These are phyloP conservation scores for Gobiocypris rarus DNA, from an alignment of 2,113 vertebrate genomes.

Conservation along the genomic window DNA sequence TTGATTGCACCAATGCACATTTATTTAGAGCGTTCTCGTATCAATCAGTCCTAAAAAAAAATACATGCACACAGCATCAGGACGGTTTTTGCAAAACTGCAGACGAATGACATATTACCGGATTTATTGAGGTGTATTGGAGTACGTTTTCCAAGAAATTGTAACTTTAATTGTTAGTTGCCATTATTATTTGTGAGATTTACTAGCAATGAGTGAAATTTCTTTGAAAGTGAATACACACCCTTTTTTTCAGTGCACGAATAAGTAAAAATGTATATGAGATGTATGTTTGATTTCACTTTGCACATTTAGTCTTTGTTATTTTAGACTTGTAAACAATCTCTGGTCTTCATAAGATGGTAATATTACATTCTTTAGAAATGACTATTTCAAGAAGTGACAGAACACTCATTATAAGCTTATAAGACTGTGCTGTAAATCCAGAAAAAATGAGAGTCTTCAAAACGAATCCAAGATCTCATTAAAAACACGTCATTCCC, in stretches of 20 bases:
- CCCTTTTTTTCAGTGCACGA: not conserved
- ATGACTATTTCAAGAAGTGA: not conserved
- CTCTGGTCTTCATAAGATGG: not conserved
- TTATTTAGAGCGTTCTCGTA: not conserved
- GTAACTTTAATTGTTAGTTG: too few species aligned
- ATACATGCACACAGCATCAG: not conserved
- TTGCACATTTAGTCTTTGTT: not conserved
- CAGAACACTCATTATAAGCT: slow-evolving; percentile 11
- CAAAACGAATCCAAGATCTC: not conserved
- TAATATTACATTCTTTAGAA: not conserved
- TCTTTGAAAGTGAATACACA: too few species aligned
- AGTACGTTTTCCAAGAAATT: too few species aligned
- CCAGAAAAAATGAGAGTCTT: not conserved
- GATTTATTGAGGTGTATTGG: too few species aligned
- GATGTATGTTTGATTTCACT: not conserved
- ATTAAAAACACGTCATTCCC: slow-evolving; percentile 11
- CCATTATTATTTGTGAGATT: too few species aligned
- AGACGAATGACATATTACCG: not conserved
- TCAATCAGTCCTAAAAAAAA: not conserved
- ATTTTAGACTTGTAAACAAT: not conserved
- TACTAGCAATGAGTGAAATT: too few species aligned
- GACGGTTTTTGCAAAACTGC: not conserved
- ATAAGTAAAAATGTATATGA: not conserved
- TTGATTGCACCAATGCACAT: not conserved
- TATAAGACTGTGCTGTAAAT: not conserved